These are phyloP conservation scores for Drosophila pachea DNA, from an alignment of 1,140 invertebrate genomes.

Conservation along the genomic window DNA sequence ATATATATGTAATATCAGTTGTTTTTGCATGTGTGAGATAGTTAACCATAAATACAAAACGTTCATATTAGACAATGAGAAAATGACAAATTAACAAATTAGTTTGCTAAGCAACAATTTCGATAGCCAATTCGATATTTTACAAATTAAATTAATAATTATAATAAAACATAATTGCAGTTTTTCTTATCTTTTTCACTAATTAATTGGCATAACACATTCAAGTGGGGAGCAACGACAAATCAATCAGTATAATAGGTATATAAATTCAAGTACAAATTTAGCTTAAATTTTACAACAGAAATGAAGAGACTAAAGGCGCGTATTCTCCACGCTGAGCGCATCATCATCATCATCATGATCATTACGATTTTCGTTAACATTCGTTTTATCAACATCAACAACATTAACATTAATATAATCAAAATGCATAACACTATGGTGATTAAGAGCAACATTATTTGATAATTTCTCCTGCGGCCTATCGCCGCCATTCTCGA, in stretches of 20 bases:
- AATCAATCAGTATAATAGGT: constrained; percentile 35
- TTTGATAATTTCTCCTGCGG: constrained; percentile 14
- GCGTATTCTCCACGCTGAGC: constrained; percentile 75
- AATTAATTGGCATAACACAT: constrained; percentile 40
- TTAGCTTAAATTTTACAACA: constrained; percentile 47
- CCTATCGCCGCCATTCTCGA: constrained; percentile 45
- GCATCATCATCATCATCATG: constrained; percentile 61
- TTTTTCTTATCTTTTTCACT: constrained; percentile 13
- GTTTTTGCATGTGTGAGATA: constrained; percentile 20
- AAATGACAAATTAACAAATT: constrained; percentile 6
- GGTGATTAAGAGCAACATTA: constrained; percentile 2
- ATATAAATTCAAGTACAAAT: constrained; percentile 52
- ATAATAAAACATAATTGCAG: constrained; percentile 6
- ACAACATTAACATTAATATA: not conserved
- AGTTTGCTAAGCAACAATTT: constrained; percentile 26
- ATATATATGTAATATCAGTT: constrained; percentile 54
- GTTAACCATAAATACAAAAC: constrained; percentile 35
- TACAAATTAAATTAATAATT: constrained; percentile 55
- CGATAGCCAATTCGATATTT: constrained; percentile 28
- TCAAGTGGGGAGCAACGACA: constrained; percentile 38
- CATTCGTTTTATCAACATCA: not conserved
- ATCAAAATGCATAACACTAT: constrained; percentile 7
- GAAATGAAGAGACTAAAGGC: constrained; percentile 61
- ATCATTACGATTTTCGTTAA: too few relatives aligned
- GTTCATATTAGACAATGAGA: constrained; percentile 16